These are phyloP conservation scores for Malurus elegans DNA, from an alignment of 2,113 vertebrate genomes.

Conservation along the genomic window DNA sequence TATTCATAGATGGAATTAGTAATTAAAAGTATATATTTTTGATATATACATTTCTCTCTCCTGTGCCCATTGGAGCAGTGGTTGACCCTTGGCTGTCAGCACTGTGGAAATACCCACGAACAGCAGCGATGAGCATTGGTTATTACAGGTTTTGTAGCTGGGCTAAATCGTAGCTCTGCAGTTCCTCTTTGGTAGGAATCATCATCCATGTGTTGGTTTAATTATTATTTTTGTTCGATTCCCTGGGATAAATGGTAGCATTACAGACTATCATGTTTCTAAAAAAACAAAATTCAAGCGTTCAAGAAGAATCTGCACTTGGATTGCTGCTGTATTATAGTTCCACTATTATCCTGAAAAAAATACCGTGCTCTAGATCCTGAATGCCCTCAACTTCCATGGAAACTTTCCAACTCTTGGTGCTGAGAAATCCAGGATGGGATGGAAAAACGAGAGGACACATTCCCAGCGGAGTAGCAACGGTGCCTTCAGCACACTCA, in stretches of 20 bases:
- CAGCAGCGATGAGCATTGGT: neutral
- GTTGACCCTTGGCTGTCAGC: neutral
- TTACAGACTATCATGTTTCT: neutral
- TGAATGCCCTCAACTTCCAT: neutral
- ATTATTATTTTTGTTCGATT: neutral
- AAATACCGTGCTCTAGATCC: neutral
- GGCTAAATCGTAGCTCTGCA: neutral
- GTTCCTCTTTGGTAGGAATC: neutral
- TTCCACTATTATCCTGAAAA: neutral
- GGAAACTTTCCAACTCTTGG: neutral
- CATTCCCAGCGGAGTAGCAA: conserved; percentile 58
- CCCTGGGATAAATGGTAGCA: neutral
- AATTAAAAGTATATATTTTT: neutral
- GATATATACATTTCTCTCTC: neutral
- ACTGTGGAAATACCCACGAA: neutral
- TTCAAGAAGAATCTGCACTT: neutral
- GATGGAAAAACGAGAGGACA: neutral
- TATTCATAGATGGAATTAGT: neutral
- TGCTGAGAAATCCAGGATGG: neutral
- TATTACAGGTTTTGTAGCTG: neutral
- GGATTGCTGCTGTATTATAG: neutral
- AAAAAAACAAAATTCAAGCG: neutral
- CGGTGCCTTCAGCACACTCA: conserved; percentile 39
- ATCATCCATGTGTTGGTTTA: neutral
- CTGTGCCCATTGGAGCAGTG: neutral